phyloP scores from a whole-genome alignment of 92 coral and sea anemone genomes.

The Montipora capitata region DNA sequence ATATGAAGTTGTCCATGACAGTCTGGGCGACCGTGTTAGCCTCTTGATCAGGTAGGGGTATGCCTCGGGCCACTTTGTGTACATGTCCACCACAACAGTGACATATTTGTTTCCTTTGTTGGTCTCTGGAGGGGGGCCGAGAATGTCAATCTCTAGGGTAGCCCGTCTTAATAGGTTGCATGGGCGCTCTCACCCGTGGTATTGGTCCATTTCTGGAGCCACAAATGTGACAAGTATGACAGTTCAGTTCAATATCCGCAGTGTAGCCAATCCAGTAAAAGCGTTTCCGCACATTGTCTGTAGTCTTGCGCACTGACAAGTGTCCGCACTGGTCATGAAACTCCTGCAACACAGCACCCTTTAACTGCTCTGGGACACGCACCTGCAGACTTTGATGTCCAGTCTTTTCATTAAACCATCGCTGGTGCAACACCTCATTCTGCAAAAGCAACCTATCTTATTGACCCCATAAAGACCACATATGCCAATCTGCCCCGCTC shows the following conservation, averaged over 20 bases:
- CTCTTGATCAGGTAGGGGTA: constrained; percentile 52
- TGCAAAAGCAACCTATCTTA: constrained; percentile 39
- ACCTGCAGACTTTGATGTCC: not conserved
- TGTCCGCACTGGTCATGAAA: constrained; percentile 37
- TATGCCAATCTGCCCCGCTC: constrained; percentile 47
- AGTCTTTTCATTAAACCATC: constrained; percentile 29
- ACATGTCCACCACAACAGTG: constrained; percentile 55
- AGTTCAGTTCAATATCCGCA: constrained; percentile 51
- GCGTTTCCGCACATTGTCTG: constrained; percentile 41
- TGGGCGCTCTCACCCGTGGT: constrained; percentile 12
- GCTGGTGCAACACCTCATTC: constrained; percentile 57
- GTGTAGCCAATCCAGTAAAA: constrained; percentile 51
- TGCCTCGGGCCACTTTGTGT: constrained; percentile 55
- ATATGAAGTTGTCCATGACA: constrained; percentile 57
- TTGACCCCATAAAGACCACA: constrained; percentile 62
- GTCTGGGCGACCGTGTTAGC: constrained; percentile 44
- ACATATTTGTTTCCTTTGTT: constrained; percentile 43
- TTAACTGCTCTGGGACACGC: no score
- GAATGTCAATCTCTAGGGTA: constrained; percentile 64
- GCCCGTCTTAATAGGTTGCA: constrained; percentile 9
- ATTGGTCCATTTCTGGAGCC: constrained; percentile 32
- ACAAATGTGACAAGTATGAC: constrained; percentile 31
- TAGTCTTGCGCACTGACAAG: constrained; percentile 45
- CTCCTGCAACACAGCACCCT: constrained; percentile 12
- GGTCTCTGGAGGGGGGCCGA: constrained; percentile 67